Percentiles rank a stretch among this genome's conserved stretches.
Conservation (phyloP, 2,113 vertebrate genomes). For the Colossoma macropomum region DNA sequence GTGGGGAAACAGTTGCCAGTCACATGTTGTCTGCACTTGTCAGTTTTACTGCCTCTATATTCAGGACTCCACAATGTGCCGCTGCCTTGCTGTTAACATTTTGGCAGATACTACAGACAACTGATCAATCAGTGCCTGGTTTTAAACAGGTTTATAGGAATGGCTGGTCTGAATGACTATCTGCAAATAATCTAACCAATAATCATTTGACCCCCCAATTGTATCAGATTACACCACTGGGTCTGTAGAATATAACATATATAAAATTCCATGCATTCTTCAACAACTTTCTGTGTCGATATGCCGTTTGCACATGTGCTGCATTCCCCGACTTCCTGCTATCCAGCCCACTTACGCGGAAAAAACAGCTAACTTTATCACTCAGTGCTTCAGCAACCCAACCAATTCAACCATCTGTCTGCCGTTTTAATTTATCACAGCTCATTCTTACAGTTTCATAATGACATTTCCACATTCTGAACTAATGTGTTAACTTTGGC, state of each 20-base stretch:
- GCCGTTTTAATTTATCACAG: background rate
- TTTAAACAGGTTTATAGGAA: background rate
- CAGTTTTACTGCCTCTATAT: slow-evolving; percentile 33
- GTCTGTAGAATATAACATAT: too few relatives aligned
- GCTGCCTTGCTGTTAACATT: background rate
- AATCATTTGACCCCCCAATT: background rate
- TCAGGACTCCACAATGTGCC: slow-evolving; percentile 7
- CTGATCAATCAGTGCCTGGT: background rate
- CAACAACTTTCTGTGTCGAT: too few relatives aligned
- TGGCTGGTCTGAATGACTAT: background rate
- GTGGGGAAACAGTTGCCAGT: slow-evolving; percentile 77
- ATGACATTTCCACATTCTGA: background rate
- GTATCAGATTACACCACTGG: too few relatives aligned
- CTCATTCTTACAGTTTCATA: background rate
- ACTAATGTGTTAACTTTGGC: background rate
- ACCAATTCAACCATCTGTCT: background rate
- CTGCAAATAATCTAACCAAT: background rate
- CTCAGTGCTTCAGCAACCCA: background rate
- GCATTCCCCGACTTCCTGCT: too few relatives aligned
- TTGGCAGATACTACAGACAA: background rate
- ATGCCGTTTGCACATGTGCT: too few relatives aligned
- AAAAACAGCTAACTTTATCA: background rate
- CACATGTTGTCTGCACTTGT: slow-evolving; percentile 70
- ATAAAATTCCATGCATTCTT: too few relatives aligned
- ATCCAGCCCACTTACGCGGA: background rate